Conservation (phyloP, 2,888 invertebrate genomes). For the Drosophila lacicola region DNA sequence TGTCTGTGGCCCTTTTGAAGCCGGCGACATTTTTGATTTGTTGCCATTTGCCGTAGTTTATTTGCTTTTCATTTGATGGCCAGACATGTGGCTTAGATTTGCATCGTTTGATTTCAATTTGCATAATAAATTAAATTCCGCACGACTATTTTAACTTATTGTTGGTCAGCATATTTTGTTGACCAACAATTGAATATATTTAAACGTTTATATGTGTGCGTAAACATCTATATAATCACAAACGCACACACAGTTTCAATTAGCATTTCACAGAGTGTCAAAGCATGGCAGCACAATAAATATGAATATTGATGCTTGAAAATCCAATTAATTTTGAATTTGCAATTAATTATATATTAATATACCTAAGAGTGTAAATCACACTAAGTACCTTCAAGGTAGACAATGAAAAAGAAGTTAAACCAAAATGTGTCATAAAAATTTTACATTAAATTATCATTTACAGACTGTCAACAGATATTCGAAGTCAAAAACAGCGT, state of each 20-base stretch:
- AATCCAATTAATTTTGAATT: conserved; percentile 6
- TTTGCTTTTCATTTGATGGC: conserved; percentile 68
- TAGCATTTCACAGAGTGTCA: not conserved
- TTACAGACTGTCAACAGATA: too few relatives aligned
- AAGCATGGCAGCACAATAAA: conserved; percentile 5
- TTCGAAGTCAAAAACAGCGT: too few relatives aligned
- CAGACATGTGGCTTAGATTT: conserved; percentile 36
- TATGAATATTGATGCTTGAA: conserved; percentile 1
- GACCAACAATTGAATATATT: conserved; percentile 4
- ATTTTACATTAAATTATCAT: too few relatives aligned
- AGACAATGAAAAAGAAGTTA: not conserved
- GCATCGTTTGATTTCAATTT: conserved; percentile 59
- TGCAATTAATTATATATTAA: conserved; percentile 2
- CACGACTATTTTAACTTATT: conserved; percentile 17
- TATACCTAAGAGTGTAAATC: not conserved
- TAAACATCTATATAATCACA: not conserved
- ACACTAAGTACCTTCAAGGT: not conserved
- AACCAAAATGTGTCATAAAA: not conserved
- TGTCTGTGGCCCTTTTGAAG: conserved; percentile 19
- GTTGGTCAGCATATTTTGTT: conserved; percentile 12
- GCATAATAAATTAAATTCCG: conserved; percentile 63
- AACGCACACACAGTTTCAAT: not conserved
- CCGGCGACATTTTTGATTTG: conserved; percentile 45
- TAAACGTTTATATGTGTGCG: not conserved
- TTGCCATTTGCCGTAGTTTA: conserved; percentile 46